Evolutionary conservation across 2,888 invertebrate species (phyloP), one percentile per base, ranked within the genome.

Genomic region (Rhagonycha lutea): DNA sequence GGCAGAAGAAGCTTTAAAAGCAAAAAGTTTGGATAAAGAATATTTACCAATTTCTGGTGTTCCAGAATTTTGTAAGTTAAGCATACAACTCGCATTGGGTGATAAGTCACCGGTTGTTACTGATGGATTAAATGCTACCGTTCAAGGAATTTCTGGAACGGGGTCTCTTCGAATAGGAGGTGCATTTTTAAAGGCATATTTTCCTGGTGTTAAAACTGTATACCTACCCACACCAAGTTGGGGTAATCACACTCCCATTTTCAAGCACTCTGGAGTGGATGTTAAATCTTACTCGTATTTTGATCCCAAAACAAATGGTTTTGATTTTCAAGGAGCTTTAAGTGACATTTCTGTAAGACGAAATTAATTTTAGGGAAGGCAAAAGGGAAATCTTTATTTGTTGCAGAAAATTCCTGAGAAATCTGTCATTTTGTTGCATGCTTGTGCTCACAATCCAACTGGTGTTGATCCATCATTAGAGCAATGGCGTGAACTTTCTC

Each of bases 381-480:
- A 14, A 62, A n/a, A 32, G 8, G 24, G 5, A 12, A 29, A 11
- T 14, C 47, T 70, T n/a, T n/a, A n/a, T 47, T n/a, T n/a, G n/a
- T 47, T 47, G 14, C 88, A 97, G 96, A 96, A 96, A 91, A 97
- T 98, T 67, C 98, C 98, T 0, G 94, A 95, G 84, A 93, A 93
- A 70, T 95, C 98, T 0, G 92, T 98, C 10, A 93, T 99, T 82
- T 89, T 99, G 75, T 89, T 99, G 61, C 99, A 99, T 87, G 98
- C 98, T 0, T 99, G 98, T 89, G 98, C 99, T 8, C 99, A 99
- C 89, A 99, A 99, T 89, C 99, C 99, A 12, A 99, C 99, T 26
- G 98, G 98, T 14, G 96, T 98, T 3, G 98, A 98, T 89, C 97
- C 97, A 2, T 93, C 89, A 78, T 91, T 91, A 7, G 94, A 95